Percentiles rank a stretch among this genome's conserved stretches.
phyloP scores from a whole-genome alignment of 1,140 invertebrate species.

The Cyphomyrmex costatus region DNA sequence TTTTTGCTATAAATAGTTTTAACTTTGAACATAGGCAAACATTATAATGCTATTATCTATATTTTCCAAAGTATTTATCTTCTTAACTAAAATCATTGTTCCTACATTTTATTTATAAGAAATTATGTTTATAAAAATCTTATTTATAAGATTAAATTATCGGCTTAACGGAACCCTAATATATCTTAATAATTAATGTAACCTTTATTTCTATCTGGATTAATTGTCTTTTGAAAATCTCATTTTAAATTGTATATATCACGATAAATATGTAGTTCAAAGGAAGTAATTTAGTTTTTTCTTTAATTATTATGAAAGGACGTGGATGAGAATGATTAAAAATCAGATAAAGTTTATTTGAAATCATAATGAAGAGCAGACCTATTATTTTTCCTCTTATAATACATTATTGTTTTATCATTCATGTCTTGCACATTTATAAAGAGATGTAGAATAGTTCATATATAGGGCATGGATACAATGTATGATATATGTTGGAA shows the following conservation, averaged over 20 bases:
- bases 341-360: conserved; percentile 17
- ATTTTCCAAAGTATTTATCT: background rate
- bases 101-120: background rate
- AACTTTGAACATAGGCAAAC: background rate
- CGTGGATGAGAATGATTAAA: background rate
- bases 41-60: background rate
- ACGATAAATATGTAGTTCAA: background rate
- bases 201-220: conserved; percentile 8
- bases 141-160: conserved; percentile 1
- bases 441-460: background rate
- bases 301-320: background rate
- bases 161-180: background rate
- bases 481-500: background rate
- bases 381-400: conserved; percentile 42
- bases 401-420: conserved; percentile 37
- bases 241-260: background rate
- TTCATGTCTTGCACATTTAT: background rate
- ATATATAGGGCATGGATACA: background rate
- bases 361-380: conserved; percentile 17
- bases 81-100: background rate
- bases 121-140: too few species aligned
- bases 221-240: background rate
- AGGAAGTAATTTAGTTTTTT: conserved; percentile 39
- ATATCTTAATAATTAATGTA: conserved; percentile 20
- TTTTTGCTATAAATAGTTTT: background rate